phyloP scores from a whole-genome alignment of 2,113 vertebrate genomes.

The Carettochelys insculpta region DNA sequence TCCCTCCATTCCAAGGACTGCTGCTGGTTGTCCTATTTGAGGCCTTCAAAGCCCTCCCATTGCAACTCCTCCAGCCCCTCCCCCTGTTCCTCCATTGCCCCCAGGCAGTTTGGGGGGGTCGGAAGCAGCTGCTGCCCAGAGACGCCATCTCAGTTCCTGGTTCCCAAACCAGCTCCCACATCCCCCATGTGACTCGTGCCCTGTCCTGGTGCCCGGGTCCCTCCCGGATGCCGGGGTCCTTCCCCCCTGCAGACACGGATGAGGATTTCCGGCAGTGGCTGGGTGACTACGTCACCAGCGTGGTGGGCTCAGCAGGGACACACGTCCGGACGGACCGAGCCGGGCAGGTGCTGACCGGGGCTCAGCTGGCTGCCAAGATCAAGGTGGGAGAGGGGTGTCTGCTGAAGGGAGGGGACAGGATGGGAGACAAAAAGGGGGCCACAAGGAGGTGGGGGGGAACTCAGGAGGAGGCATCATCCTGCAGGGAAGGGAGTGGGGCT shows the following conservation, averaged over 20 bases:
- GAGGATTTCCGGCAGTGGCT: background rate
- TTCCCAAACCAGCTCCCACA: rapidly evolving
- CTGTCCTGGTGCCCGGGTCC: background rate
- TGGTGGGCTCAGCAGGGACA: background rate
- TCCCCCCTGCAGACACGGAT: background rate
- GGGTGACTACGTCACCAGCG: background rate
- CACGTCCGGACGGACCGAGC: background rate
- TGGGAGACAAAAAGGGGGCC: too few species aligned
- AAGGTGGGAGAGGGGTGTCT: background rate
- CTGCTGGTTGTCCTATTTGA: too few species aligned
- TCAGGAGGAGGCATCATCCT: too few species aligned
- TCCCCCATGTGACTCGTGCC: background rate
- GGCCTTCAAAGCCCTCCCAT: too few species aligned
- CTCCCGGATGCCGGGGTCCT: background rate
- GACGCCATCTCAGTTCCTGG: background rate
- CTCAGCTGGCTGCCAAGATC: background rate
- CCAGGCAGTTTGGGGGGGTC: background rate
- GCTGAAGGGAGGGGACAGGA: background rate
- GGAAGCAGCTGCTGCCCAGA: background rate
- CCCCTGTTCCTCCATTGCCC: too few species aligned
- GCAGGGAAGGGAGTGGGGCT: too few species aligned
- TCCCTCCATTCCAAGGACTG: background rate
- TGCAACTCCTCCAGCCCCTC: background rate
- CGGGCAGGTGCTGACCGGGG: background rate
- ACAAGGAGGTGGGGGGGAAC: too few species aligned